phyloP scores from a whole-genome alignment of 2,113 vertebrate species.

The Hirundichthys speculiger region DNA sequence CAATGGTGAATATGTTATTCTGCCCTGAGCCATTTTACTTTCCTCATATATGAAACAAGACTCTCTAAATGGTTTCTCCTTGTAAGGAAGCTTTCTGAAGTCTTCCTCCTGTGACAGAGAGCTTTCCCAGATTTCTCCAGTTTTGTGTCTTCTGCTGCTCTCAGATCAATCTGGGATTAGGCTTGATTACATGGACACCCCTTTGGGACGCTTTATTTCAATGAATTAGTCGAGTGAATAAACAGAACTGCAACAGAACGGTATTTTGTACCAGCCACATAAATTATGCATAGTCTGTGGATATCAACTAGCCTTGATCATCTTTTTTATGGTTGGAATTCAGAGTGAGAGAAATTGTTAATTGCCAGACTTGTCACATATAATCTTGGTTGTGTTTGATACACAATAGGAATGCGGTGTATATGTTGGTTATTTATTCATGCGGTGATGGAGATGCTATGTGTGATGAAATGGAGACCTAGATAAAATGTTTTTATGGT shows the following conservation, averaged over 20 bases:
- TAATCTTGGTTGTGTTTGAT: constrained; percentile 66
- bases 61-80: constrained; percentile 31
- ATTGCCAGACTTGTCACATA: constrained; percentile 75
- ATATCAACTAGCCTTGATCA: constrained; percentile 79
- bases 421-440: constrained; percentile 72
- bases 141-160: constrained; percentile 54
- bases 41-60: constrained; percentile 32
- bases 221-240: constrained; percentile 80
- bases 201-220: constrained; percentile 79
- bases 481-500: constrained; percentile 47
- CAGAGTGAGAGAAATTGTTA: constrained; percentile 74
- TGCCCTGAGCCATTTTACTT: constrained; percentile 5
- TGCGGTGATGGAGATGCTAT: constrained; percentile 48
- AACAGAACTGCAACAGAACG: constrained; percentile 81
- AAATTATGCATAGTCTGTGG: constrained; percentile 81
- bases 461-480: constrained; percentile 48
- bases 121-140: constrained; percentile 56
- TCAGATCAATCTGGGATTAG: constrained; percentile 73
- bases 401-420: constrained; percentile 43
- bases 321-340: constrained; percentile 70
- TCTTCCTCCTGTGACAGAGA: constrained; percentile 43
- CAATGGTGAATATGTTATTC: background rate
- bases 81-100: constrained; percentile 35
- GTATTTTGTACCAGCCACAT: constrained; percentile 82
- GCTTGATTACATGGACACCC: constrained; percentile 69